Evolutionary conservation across 2,113 vertebrate species (phyloP), one percentile per base, ranked within the genome.

Genomic region (Oreochromis spilurus): DNA sequence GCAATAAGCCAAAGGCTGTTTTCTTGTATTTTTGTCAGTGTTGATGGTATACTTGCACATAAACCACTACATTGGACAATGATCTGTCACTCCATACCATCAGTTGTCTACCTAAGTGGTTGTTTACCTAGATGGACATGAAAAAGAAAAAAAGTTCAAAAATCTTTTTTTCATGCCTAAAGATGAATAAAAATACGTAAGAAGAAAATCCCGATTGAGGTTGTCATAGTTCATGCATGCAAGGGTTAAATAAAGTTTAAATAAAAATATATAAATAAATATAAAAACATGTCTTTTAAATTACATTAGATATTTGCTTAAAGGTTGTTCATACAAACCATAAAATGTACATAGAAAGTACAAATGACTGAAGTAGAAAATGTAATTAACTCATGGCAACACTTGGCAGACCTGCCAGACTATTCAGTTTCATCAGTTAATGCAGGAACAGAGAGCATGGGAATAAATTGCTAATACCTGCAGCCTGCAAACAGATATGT

Each of bases 141-240:
- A 19, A 50, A 50, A 50, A 19, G 2, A 24, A 24, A 24, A 24
- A 24, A 50, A 50, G 48, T 50, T 50, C 48, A 50, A 50, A 50
- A 19, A 4, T 48, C 0, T 17, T 8, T 50, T 24, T 50, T 17
- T 17, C 16, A 2, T 8, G 0, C 16, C 16, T 0, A 50, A 17
- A 50, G 0, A 50, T 50, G 7, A 50, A 9, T 50, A 50, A 19
- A 50, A 50, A 4, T 19, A 4, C 48, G 4, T 7, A 50, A 50
- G 0, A 19, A 50, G 17, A 0, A 50, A 8, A 50, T 50, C 4
- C 48, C 17, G 16, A 50, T 50, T 50, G 48, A 50, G 48, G 16
- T 50, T 17, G 16, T 50, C 0, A 50, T 50, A 50, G 0, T 50
- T 50, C 4, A 50, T 19, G 48, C 48, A 50, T 50, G 16, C 4